Percentiles rank a stretch among this genome's conserved stretches.
These are phyloP conservation scores for Lasioglossum pauxillum DNA, from an alignment of 2,888 invertebrate genomes.

Conservation along the genomic window DNA sequence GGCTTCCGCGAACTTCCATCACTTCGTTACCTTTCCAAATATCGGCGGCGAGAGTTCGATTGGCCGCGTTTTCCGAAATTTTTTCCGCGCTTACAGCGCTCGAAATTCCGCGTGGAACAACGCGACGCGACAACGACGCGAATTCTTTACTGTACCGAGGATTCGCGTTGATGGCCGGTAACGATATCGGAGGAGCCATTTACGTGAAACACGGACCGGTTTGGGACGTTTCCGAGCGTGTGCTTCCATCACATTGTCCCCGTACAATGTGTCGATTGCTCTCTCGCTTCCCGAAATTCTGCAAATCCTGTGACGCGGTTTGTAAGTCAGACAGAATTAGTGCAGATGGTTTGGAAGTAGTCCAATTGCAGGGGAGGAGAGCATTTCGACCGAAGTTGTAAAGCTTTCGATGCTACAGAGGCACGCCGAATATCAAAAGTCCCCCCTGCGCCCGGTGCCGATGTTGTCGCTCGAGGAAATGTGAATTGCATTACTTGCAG, in stretches of 20 bases:
- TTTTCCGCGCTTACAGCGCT: not conserved
- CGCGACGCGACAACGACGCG: not conserved
- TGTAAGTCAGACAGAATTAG: slow-evolving; percentile 53
- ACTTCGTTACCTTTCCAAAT: not conserved
- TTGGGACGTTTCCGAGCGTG: slow-evolving; percentile 8
- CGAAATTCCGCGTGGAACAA: not conserved
- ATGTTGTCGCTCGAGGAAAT: slow-evolving; percentile 50
- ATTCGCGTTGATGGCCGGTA: not conserved
- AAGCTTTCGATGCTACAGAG: slow-evolving; percentile 44
- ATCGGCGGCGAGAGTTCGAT: not conserved
- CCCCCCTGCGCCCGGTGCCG: not conserved
- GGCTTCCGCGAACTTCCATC: not conserved
- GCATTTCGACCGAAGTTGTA: slow-evolving; percentile 48
- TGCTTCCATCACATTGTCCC: slow-evolving; percentile 35
- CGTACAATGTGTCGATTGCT: slow-evolving; percentile 47
- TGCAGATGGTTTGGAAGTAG: slow-evolving; percentile 58
- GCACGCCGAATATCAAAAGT: slow-evolving; percentile 39
- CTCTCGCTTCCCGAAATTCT: slow-evolving; percentile 39
- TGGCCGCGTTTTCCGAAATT: not conserved
- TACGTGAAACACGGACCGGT: slow-evolving; percentile 1
- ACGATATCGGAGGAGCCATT: not conserved
- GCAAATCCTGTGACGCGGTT: slow-evolving; percentile 47
- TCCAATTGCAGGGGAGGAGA: slow-evolving; percentile 35
- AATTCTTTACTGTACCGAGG: not conserved
- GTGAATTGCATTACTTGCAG: slow-evolving; percentile 48